Percentiles rank a stretch among this genome's conserved stretches.
Conservation (phyloP, 2,888 invertebrate species). For the Drosophila silvestris region DNA sequence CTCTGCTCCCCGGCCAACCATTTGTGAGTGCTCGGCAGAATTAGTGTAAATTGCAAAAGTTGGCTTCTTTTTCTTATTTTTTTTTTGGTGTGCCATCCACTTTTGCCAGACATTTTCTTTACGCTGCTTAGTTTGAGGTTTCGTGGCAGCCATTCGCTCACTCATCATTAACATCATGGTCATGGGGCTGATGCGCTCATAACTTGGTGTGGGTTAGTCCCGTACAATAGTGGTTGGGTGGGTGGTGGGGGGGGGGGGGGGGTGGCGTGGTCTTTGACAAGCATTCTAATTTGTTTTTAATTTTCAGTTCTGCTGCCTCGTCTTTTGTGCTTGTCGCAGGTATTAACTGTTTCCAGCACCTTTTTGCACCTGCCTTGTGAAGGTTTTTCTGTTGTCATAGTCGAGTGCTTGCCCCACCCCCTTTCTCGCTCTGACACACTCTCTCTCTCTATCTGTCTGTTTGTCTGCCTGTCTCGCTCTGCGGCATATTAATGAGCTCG, state of each 20-base stretch:
- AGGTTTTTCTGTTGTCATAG: constrained; percentile 28
- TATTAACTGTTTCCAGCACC: constrained; percentile 52
- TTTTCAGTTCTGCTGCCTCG: constrained; percentile 58
- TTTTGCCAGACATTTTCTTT: constrained; percentile 20
- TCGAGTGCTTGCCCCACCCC: not conserved
- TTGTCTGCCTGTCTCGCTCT: constrained; percentile 16
- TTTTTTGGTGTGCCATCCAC: constrained; percentile 1
- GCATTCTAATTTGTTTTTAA: constrained; percentile 67
- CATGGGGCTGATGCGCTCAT: constrained; percentile 39
- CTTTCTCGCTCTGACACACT: not conserved
- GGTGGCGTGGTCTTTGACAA: constrained; percentile 48
- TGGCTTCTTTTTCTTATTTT: constrained; percentile 11
- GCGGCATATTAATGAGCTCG: constrained; percentile 78
- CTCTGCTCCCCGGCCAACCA: not conserved
- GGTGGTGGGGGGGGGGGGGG: not conserved
- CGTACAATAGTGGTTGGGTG: not conserved
- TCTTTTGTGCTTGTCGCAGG: constrained; percentile 43
- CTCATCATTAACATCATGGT: constrained; percentile 63
- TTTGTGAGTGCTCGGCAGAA: constrained; percentile 36
- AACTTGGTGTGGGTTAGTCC: constrained; percentile 11
- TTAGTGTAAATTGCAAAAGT: constrained; percentile 67
- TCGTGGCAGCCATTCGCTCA: constrained; percentile 46
- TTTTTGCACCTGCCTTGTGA: constrained; percentile 56
- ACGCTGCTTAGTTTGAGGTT: constrained; percentile 41
- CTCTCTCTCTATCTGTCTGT: not conserved